phyloP scores from a whole-genome alignment of 2,113 vertebrate species.

The Phodopus roborovskii region DNA sequence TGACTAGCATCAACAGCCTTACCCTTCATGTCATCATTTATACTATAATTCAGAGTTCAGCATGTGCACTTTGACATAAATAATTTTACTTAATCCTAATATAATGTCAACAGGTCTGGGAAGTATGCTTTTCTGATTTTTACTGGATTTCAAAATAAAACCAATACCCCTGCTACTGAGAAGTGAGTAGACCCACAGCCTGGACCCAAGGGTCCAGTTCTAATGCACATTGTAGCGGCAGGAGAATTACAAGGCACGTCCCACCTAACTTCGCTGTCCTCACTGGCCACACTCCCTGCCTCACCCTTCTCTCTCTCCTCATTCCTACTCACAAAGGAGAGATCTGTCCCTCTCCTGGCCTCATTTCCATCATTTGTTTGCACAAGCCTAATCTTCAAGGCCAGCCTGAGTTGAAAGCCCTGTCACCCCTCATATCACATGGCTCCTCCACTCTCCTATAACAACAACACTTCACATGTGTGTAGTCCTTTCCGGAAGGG shows the following conservation, averaged over 20 bases:
- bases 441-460: background rate
- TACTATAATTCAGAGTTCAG: slow-evolving; percentile 36
- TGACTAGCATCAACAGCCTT: background rate
- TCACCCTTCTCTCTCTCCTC: background rate
- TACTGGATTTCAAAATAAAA: slow-evolving; percentile 12
- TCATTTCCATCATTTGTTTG: slow-evolving; percentile 59
- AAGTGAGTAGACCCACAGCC: background rate
- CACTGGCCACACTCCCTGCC: background rate
- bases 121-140: background rate
- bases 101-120: slow-evolving; percentile 3
- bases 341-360: background rate
- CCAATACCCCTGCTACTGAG: background rate
- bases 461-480: slow-evolving; percentile 67
- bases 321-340: slow-evolving; percentile 29
- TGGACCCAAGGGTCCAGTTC: background rate
- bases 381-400: slow-evolving; percentile 62
- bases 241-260: background rate
- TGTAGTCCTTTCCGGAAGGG: slow-evolving; percentile 61
- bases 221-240: background rate
- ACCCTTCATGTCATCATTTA: background rate
- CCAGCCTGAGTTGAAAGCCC: slow-evolving; percentile 61
- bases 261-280: background rate
- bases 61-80: slow-evolving; percentile 11
- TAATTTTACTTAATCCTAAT: slow-evolving; percentile 52
- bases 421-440: slow-evolving; percentile 7